Percentiles rank a stretch among this genome's conserved stretches.
These are phyloP conservation scores for Mycetomoellerius zeteki DNA, from an alignment of 1,140 invertebrate species.

Conservation along the genomic window DNA sequence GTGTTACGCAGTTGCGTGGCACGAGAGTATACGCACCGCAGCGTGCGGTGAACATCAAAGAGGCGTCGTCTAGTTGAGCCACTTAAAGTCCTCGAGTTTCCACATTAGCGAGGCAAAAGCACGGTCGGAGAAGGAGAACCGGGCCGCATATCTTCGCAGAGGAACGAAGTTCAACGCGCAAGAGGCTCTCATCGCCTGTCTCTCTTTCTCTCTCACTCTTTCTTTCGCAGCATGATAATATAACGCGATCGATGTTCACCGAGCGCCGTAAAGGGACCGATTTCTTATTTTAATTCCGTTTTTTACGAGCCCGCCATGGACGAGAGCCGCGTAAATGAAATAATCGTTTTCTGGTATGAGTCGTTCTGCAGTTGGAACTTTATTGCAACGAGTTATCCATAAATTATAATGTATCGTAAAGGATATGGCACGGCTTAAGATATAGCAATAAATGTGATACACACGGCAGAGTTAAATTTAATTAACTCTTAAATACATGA, in stretches of 20 bases:
- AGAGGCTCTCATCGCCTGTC: neutral
- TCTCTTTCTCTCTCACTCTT: neutral
- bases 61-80: constrained; percentile 82
- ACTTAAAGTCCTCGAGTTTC: constrained; percentile 84
- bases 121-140: constrained; percentile 1
- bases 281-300: constrained; percentile 59
- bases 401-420: constrained; percentile 56
- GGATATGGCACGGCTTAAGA: constrained; percentile 31
- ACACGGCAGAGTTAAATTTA: constrained; percentile 40
- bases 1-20: constrained; percentile 76
- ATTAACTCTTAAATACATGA: constrained; percentile 48
- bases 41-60: constrained; percentile 82
- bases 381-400: constrained; percentile 54
- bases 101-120: constrained; percentile 84
- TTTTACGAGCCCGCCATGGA: constrained; percentile 40
- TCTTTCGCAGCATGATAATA: constrained; percentile 39
- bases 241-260: constrained; percentile 49
- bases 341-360: constrained; percentile 49
- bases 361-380: constrained; percentile 21
- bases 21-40: constrained; percentile 68
- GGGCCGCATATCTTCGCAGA: constrained; percentile 35
- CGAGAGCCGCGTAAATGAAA: constrained; percentile 32
- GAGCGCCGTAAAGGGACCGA: constrained; percentile 33
- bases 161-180: constrained; percentile 21
- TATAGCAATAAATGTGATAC: constrained; percentile 40